Conservation (phyloP, 35 echinoderm and acorn worm species). For the Hemicentrotus pulcherrimus region DNA sequence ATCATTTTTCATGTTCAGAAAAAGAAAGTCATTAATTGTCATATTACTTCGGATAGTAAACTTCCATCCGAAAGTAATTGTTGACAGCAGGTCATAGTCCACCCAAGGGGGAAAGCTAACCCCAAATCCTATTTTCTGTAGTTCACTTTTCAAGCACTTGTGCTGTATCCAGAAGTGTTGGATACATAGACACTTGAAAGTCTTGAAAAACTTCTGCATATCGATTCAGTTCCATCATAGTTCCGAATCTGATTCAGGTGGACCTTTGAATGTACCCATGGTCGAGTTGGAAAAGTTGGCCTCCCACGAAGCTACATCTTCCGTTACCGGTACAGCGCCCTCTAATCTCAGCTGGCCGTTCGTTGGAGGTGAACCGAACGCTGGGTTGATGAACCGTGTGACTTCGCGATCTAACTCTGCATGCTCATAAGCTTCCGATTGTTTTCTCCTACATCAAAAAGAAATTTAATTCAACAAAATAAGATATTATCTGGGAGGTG, state of each 20-base stretch:
- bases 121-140: neutral
- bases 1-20: no score
- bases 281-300: neutral
- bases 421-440: neutral
- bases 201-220: neutral
- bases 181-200: neutral
- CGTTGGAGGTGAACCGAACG: conserved; percentile 18
- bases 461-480: neutral
- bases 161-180: neutral
- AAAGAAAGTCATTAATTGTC: no score
- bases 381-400: conserved; percentile 40
- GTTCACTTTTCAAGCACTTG: neutral
- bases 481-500: neutral
- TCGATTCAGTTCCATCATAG: neutral
- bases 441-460: conserved; percentile 31
- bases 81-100: no score
- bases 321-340: neutral
- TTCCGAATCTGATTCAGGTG: conserved; percentile 17
- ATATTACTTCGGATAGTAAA: no score
- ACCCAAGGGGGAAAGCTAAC: no score
- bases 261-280: conserved; percentile 15
- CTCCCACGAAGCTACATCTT: neutral
- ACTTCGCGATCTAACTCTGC: neutral
- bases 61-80: no score
- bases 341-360: neutral